These are phyloP conservation scores for Asarcornis scutulata DNA, from an alignment of 2,113 vertebrate species.

Conservation along the genomic window DNA sequence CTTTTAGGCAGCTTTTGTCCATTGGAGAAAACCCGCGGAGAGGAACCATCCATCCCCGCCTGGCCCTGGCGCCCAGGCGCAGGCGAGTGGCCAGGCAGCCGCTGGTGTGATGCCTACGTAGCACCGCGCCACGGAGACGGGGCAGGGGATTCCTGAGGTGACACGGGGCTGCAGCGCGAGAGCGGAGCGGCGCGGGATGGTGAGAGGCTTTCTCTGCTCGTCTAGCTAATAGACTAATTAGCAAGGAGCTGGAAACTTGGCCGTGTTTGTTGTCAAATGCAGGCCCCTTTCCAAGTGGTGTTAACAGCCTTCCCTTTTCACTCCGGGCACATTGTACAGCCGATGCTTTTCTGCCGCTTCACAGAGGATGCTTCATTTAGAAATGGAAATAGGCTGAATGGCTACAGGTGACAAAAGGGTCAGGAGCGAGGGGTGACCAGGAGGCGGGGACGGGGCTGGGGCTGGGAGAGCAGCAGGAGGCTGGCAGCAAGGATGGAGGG, in stretches of 20 bases:
- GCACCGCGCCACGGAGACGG: conserved; percentile 16
- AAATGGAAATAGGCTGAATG: conserved; percentile 49
- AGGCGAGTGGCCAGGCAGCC: conserved; percentile 32
- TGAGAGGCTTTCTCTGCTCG: conserved; percentile 41
- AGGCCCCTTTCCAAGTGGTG: conserved; percentile 58
- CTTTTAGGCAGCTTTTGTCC: conserved; percentile 24
- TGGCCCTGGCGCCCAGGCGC: neutral
- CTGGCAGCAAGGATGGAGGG: neutral
- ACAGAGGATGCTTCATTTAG: conserved; percentile 46
- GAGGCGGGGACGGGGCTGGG: neutral
- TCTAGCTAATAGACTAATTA: conserved; percentile 64
- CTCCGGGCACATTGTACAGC: neutral
- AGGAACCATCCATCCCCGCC: conserved; percentile 10
- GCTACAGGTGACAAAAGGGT: conserved; percentile 40
- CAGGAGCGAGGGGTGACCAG: neutral
- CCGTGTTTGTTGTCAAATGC: conserved; percentile 57
- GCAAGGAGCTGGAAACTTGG: conserved; percentile 41
- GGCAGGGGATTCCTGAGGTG: conserved; percentile 49
- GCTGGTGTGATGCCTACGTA: conserved; percentile 65
- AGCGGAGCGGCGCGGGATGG: neutral
- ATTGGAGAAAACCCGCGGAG: neutral
- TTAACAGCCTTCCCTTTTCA: conserved; percentile 60
- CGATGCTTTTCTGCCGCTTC: conserved; percentile 21
- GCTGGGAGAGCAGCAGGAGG: neutral
- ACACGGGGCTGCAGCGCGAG: neutral